These are phyloP conservation scores for Gonatopus flavifemur DNA, from an alignment of 1,140 invertebrate genomes.

Conservation along the genomic window DNA sequence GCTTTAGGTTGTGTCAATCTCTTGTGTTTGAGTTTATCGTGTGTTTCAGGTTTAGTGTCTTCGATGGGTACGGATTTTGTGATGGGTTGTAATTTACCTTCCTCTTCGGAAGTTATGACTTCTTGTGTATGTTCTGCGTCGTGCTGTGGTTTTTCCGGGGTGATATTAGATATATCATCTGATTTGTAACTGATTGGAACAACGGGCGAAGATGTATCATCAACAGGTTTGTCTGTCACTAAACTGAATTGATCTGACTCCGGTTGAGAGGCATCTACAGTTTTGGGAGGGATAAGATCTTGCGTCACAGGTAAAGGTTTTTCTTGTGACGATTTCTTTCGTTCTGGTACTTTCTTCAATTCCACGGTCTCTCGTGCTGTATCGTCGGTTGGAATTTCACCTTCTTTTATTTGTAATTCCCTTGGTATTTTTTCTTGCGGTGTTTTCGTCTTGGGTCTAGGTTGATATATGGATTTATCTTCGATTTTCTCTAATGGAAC, in stretches of 20 bases:
- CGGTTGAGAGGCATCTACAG: too few species aligned
- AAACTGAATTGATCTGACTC: too few species aligned
- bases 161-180: slow-evolving; percentile 54
- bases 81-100: slow-evolving; percentile 44
- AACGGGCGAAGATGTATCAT: too few species aligned
- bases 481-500: slow-evolving; percentile 44
- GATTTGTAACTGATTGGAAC: too few species aligned
- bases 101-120: slow-evolving; percentile 41
- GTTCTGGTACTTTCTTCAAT: slow-evolving; percentile 38
- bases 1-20: slow-evolving; percentile 33
- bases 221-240: slow-evolving; percentile 53
- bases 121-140: slow-evolving; percentile 12
- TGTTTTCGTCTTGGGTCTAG: slow-evolving; percentile 39
- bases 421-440: slow-evolving; percentile 37
- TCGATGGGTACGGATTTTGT: slow-evolving; percentile 35
- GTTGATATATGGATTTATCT: slow-evolving; percentile 47
- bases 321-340: slow-evolving; percentile 47
- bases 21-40: slow-evolving; percentile 39
- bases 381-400: too few species aligned
- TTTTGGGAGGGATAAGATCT: too few species aligned
- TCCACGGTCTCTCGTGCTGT: slow-evolving; percentile 37
- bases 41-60: slow-evolving; percentile 40
- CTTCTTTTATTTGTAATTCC: slow-evolving; percentile 42
- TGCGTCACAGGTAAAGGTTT: slow-evolving; percentile 57
- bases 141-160: slow-evolving; percentile 12